Base-by-base conservation (phyloP, 2,797 vertebrate species). In the Tenualosa ilisha region DNA sequence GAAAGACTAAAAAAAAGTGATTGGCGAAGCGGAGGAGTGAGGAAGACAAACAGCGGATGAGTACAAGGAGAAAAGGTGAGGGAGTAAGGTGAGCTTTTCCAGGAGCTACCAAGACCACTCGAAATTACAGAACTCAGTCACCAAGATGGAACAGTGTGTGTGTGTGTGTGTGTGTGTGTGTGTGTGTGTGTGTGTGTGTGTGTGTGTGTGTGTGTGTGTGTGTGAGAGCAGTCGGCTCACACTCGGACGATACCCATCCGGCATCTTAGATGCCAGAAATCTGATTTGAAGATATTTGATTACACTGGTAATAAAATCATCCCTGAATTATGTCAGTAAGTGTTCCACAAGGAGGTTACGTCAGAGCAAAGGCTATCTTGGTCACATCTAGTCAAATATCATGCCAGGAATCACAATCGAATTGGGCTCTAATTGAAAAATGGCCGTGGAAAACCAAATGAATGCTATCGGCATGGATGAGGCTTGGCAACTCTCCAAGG, bases 401-500 rank as follows among this genome's bases (percentile, higher is more conserved):
- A 43, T 43, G 40, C 17, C 72, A 43, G 68, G 40, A 43, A 43
- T 46, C 72, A 15, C 72, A 79, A 79, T 79, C 20, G 17, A 40
- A 79, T 79, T 46, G 6, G 26, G 40, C 37, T 79, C 40, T 79
- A 79, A 79, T 79, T 79, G 72, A 79, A 46, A 79, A 79, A 79
- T 79, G 72, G 72, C 59, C 8, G n/a, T 24, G 59, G 68, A 46
- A 40, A 46, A 79, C 37, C 17, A 46, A 79, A 79, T 46, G 72
- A 79, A 46, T 43, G 72, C 40, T 9, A 46, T 79, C 72, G 4
- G 63, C 3, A 5, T 3, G n/a, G 63, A 31, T 8, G 0, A 46
- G 2, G 22, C 43, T 26, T 83, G 75, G 85, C 87, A 8, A 79
- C 82, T 63, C 85, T 86, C 87, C 86, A 85, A 81, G 6, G 49